These are phyloP conservation scores for Monodelphis domestica DNA, from an alignment of 2,797 vertebrate genomes.

Conservation along the genomic window DNA sequence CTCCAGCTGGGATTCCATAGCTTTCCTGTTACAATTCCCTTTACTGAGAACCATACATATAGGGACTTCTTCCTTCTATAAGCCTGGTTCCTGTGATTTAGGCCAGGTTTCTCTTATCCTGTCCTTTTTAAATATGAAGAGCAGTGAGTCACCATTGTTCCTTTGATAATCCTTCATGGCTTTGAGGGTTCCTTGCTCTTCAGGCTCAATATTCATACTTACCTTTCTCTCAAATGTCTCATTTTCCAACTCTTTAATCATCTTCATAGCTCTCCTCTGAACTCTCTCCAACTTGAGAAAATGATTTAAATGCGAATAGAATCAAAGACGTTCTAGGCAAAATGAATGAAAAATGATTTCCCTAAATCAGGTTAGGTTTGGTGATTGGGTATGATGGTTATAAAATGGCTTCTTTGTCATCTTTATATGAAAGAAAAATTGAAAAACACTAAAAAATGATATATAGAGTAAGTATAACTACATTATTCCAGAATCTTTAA, in stretches of 20 bases:
- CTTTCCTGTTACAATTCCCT: background rate
- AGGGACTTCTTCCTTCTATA: background rate
- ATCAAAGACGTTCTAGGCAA: background rate
- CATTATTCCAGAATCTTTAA: background rate
- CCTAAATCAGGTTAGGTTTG: background rate
- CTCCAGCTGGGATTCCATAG: background rate
- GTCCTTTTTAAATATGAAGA: background rate
- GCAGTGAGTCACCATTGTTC: background rate
- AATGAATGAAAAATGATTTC: background rate
- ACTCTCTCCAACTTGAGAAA: background rate
- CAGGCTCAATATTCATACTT: background rate
- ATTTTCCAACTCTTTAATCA: background rate
- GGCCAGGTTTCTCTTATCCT: background rate
- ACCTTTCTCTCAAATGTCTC: background rate
- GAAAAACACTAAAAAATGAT: background rate
- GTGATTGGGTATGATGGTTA: background rate
- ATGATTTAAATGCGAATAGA: background rate
- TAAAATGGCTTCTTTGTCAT: background rate
- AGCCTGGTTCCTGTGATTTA: background rate
- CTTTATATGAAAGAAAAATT: background rate
- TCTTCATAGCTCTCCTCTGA: background rate
- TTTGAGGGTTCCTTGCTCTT: background rate
- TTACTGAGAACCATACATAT: background rate
- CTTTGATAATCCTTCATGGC: background rate
- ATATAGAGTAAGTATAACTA: background rate